These are phyloP conservation scores for Nematolebias whitei DNA, from an alignment of 2,113 vertebrate genomes.

Conservation along the genomic window DNA sequence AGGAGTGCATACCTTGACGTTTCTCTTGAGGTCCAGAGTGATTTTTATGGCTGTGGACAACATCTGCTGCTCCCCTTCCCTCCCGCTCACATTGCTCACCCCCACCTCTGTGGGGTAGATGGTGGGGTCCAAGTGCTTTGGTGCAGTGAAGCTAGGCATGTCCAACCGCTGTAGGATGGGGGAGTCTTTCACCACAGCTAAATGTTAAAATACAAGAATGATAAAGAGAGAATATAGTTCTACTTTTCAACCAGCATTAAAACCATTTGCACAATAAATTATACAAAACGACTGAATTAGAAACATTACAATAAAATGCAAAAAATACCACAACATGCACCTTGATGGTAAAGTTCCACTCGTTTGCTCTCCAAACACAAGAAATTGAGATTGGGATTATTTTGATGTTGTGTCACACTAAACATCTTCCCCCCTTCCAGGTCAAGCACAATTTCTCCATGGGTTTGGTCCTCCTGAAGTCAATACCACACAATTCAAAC, in stretches of 20 bases:
- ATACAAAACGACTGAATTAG: background rate
- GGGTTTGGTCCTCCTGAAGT: constrained; percentile 80
- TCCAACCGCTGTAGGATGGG: constrained; percentile 80
- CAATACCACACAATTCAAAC: constrained; percentile 7
- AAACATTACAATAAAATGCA: background rate
- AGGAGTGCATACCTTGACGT: constrained; percentile 82
- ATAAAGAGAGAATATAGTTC: background rate
- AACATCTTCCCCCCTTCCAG: constrained; percentile 88
- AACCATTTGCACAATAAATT: background rate
- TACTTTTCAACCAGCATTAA: background rate
- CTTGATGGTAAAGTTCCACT: constrained; percentile 87
- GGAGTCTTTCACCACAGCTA: constrained; percentile 84
- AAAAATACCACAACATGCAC: constrained; percentile 58
- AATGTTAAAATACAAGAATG: background rate
- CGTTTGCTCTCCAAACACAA: constrained; percentile 87
- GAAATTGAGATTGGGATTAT: constrained; percentile 87
- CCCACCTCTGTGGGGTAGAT: constrained; percentile 90
- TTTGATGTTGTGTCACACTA: constrained; percentile 87
- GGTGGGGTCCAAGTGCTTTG: constrained; percentile 83
- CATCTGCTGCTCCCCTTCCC: constrained; percentile 82
- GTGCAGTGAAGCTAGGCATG: constrained; percentile 82
- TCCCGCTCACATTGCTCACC: constrained; percentile 77
- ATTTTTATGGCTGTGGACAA: constrained; percentile 89
- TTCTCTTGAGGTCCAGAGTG: constrained; percentile 86
- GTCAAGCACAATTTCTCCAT: constrained; percentile 88